These are phyloP conservation scores for Eleginops maclovinus DNA, from an alignment of 2,113 vertebrate genomes.

Conservation along the genomic window DNA sequence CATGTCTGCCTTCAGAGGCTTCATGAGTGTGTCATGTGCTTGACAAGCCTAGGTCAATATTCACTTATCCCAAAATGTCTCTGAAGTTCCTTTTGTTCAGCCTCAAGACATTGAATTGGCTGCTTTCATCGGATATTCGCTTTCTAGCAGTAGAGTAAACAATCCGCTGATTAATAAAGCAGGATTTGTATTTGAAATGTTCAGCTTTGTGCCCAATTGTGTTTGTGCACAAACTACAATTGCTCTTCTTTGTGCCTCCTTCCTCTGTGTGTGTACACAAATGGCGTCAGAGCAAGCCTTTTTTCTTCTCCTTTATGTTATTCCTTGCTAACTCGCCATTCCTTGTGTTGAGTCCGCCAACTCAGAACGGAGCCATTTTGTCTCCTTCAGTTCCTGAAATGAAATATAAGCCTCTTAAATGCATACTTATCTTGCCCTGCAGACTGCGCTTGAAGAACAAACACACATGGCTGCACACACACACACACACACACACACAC, in stretches of 20 bases:
- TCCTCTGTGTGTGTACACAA: constrained; percentile 35
- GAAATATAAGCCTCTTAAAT: constrained; percentile 83
- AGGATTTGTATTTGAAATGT: constrained; percentile 71
- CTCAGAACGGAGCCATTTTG: constrained; percentile 79
- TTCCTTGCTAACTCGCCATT: constrained; percentile 55
- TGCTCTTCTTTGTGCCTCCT: constrained; percentile 58
- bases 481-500: constrained; percentile 14
- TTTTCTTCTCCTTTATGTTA: constrained; percentile 52
- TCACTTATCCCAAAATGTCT: constrained; percentile 28
- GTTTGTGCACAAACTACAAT: constrained; percentile 60
- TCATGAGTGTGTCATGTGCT: constrained; percentile 25
- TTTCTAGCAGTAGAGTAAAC: constrained; percentile 59
- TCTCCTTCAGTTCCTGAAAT: constrained; percentile 79
- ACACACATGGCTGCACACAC: constrained; percentile 28
- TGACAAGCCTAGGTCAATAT: constrained; percentile 57
- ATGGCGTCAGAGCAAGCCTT: constrained; percentile 35
- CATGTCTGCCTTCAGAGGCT: constrained; percentile 26
- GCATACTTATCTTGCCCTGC: constrained; percentile 79
- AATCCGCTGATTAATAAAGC: constrained; percentile 65
- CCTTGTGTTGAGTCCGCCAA: constrained; percentile 66
- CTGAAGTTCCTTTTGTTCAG: constrained; percentile 60
- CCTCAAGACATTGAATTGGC: constrained; percentile 42
- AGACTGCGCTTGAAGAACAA: constrained; percentile 78
- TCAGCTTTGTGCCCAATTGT: constrained; percentile 67
- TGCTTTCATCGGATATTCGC: constrained; percentile 53